Conservation (phyloP, 2,113 vertebrate species). For the Daphoenositta chrysoptera region DNA sequence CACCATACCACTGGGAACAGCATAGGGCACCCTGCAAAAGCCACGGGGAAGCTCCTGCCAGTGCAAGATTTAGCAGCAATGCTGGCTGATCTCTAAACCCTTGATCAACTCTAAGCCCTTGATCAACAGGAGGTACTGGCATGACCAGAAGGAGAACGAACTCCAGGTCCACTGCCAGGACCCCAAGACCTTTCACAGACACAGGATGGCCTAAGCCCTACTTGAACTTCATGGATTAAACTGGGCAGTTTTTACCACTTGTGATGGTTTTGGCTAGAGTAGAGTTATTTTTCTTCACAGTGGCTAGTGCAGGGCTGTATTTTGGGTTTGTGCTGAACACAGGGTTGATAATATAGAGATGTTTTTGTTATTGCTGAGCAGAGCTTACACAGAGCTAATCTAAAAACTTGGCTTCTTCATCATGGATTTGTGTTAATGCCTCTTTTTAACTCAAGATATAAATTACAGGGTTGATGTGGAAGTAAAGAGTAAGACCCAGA, state of each 20-base stretch:
- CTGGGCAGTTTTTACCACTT: background rate
- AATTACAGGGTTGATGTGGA: background rate
- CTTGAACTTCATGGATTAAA: background rate
- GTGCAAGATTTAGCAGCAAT: background rate
- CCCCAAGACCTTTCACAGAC: background rate
- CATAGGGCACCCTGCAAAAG: fast-evolving
- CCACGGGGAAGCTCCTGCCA: background rate
- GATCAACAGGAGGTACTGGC: background rate
- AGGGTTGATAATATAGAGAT: background rate
- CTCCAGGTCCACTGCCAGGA: background rate
- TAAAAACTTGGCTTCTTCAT: background rate
- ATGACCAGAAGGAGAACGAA: background rate
- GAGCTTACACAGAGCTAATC: background rate
- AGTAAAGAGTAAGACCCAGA: background rate
- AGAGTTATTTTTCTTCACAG: background rate
- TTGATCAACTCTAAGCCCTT: too few relatives aligned
- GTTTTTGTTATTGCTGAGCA: background rate
- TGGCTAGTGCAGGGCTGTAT: background rate
- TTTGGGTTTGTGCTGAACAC: background rate
- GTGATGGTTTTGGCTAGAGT: background rate
- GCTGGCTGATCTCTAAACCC: background rate
- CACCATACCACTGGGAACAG: background rate
- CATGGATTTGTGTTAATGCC: background rate
- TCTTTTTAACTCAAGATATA: constrained; percentile 11
- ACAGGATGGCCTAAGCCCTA: background rate